phyloP scores from a whole-genome alignment of 2,113 vertebrate genomes.

The Oncorhynchus keta region DNA sequence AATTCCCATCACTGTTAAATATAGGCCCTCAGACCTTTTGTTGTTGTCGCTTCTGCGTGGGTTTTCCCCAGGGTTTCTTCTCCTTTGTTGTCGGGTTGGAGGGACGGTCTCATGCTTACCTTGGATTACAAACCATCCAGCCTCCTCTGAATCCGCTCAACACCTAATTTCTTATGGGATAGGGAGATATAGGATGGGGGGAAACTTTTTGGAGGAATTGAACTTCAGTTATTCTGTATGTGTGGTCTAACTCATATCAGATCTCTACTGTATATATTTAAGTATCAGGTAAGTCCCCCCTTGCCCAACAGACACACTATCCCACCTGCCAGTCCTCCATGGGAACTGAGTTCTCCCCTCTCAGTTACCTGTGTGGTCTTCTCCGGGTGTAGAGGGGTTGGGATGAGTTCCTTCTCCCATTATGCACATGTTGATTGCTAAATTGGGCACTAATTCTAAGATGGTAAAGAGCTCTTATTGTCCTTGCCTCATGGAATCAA shows the following conservation, averaged over 20 bases:
- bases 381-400: too few relatives aligned
- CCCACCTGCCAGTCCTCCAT: too few relatives aligned
- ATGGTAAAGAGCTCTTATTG: too few relatives aligned
- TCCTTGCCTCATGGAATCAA: conserved; percentile 36
- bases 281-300: conserved; percentile 45
- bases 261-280: conserved; percentile 42
- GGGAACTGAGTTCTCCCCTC: too few relatives aligned
- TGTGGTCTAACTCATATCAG: conserved; percentile 64
- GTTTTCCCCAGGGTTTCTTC: conserved; percentile 44
- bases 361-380: too few relatives aligned
- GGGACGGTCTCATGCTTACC: conserved; percentile 53
- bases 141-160: conserved; percentile 40
- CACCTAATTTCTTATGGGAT: conserved; percentile 30
- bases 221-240: conserved; percentile 37
- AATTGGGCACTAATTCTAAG: too few relatives aligned
- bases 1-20: conserved; percentile 81
- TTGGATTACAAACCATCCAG: conserved; percentile 63
- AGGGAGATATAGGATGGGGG: conserved; percentile 43
- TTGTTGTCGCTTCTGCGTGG: conserved; percentile 59
- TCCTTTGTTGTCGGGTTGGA: conserved; percentile 59
- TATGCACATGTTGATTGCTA: too few relatives aligned
- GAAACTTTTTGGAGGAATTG: conserved; percentile 46
- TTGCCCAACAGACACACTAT: too few relatives aligned
- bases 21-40: conserved; percentile 69
- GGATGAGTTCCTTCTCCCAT: too few relatives aligned